Percentiles rank a stretch among this genome's conserved stretches.
phyloP scores from a whole-genome alignment of 2,888 invertebrate genomes.

The Ectemnius continuus region DNA sequence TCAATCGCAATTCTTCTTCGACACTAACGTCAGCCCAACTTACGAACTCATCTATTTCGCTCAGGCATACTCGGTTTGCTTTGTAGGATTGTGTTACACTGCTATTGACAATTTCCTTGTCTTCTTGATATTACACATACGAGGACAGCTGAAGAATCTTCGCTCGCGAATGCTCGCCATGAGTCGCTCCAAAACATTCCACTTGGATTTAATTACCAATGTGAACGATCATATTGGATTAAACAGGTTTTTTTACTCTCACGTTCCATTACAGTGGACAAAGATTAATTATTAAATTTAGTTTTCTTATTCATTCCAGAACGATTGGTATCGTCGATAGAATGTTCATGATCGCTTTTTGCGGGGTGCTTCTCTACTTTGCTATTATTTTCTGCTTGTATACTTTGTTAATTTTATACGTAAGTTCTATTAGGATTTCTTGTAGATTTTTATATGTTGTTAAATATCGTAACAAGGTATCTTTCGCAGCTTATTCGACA shows the following conservation, averaged over 20 bases:
- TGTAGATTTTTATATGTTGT: too few relatives aligned
- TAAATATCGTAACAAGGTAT: too few relatives aligned
- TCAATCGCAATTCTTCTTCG: conserved; percentile 10
- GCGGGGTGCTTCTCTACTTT: conserved; percentile 2
- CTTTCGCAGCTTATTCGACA: too few relatives aligned
- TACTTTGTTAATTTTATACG: neutral
- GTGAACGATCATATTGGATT: neutral
- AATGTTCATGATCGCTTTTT: too few relatives aligned
- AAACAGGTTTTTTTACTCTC: neutral
- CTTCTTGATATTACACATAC: conserved; percentile 9
- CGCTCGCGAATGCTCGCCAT: conserved; percentile 4
- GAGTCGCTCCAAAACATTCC: neutral
- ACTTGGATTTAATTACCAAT: neutral
- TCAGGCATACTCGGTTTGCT: neutral
- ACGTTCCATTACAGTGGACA: too few relatives aligned
- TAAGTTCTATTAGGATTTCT: too few relatives aligned
- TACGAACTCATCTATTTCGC: conserved; percentile 16
- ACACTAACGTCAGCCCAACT: conserved; percentile 15
- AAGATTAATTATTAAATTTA: too few relatives aligned
- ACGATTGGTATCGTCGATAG: too few relatives aligned
- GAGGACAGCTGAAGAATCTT: conserved; percentile 24
- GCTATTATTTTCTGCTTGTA: conserved; percentile 11
- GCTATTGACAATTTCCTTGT: neutral
- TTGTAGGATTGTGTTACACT: neutral
- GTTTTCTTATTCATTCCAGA: too few relatives aligned